These are phyloP conservation scores for Petrophora chlorosata DNA, from an alignment of 2,888 invertebrate genomes.

Conservation along the genomic window DNA sequence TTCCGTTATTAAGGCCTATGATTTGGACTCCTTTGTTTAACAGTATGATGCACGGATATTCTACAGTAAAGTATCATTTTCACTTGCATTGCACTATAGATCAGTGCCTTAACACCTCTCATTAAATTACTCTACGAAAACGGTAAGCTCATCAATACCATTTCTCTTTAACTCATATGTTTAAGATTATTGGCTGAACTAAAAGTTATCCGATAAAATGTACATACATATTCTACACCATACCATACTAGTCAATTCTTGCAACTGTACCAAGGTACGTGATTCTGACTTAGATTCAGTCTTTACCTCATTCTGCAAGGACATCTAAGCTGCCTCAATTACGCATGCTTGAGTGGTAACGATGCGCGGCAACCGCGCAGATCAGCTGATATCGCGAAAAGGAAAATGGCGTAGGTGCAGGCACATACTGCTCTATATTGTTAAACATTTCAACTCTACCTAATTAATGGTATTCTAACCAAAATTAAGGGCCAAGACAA, in stretches of 20 bases:
- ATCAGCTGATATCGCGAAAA: slow-evolving; percentile 23
- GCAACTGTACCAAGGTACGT: neutral
- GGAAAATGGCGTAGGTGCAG: slow-evolving; percentile 16
- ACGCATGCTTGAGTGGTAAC: slow-evolving; percentile 8
- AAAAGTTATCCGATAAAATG: no score
- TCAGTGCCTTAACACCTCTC: no score
- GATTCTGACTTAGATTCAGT: neutral
- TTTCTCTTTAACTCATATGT: no score
- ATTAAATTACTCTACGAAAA: no score
- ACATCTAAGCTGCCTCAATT: slow-evolving; percentile 5
- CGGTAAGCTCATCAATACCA: no score
- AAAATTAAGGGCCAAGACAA: slow-evolving; percentile 19
- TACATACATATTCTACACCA: no score
- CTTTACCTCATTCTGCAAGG: slow-evolving; percentile 5
- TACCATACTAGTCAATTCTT: neutral
- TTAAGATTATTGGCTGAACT: no score
- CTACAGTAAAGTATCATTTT: no score
- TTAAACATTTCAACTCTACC: slow-evolving; percentile 9
- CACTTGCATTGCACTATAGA: no score
- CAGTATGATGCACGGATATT: no score
- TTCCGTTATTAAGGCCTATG: slow-evolving; percentile 5
- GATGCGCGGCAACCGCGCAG: slow-evolving; percentile 19
- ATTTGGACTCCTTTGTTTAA: neutral
- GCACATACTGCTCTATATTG: slow-evolving; percentile 16
- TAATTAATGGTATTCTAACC: slow-evolving; percentile 22